Percentiles rank a stretch among this genome's conserved stretches.
Conservation (phyloP, 2,888 invertebrate species). For the Andricus curvator region DNA sequence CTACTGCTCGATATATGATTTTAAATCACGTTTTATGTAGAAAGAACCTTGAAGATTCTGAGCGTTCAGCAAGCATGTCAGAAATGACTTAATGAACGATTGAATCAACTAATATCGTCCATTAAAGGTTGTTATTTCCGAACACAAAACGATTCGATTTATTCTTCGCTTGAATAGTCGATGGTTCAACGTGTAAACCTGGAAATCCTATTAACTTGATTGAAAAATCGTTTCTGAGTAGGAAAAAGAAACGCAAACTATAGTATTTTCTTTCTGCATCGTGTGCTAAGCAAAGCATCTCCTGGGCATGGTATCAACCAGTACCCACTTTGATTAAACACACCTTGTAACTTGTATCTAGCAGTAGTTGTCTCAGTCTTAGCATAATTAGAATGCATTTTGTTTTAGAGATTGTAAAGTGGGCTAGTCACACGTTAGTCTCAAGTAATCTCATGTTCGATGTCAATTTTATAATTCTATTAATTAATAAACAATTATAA, state of each 20-base stretch:
- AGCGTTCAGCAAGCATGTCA: not conserved
- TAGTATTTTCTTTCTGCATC: constrained; percentile 63
- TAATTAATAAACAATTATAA: constrained; percentile 19
- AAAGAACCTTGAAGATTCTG: not conserved
- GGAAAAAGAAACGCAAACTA: constrained; percentile 46
- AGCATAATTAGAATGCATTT: constrained; percentile 52
- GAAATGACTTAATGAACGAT: not conserved
- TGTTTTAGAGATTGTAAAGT: constrained; percentile 47
- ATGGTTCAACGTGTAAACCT: constrained; percentile 18
- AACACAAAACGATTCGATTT: constrained; percentile 13
- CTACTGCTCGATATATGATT: not conserved
- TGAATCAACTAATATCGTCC: not conserved
- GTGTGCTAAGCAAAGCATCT: constrained; percentile 54
- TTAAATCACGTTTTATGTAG: not conserved
- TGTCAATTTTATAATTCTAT: constrained; percentile 32
- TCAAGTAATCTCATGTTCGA: not conserved
- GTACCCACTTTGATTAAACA: constrained; percentile 48
- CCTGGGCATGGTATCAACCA: constrained; percentile 58
- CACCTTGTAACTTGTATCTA: constrained; percentile 21
- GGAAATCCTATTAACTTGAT: constrained; percentile 5
- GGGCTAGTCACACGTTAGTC: constrained; percentile 42
- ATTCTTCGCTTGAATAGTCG: constrained; percentile 1
- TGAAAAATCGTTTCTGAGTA: constrained; percentile 12
- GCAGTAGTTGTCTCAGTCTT: constrained; percentile 44
- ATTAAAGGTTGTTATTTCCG: not conserved